Evolutionary conservation across 2,113 vertebrate species (phyloP), one percentile per base, ranked within the genome.

Genomic region (Scolopax mira): DNA sequence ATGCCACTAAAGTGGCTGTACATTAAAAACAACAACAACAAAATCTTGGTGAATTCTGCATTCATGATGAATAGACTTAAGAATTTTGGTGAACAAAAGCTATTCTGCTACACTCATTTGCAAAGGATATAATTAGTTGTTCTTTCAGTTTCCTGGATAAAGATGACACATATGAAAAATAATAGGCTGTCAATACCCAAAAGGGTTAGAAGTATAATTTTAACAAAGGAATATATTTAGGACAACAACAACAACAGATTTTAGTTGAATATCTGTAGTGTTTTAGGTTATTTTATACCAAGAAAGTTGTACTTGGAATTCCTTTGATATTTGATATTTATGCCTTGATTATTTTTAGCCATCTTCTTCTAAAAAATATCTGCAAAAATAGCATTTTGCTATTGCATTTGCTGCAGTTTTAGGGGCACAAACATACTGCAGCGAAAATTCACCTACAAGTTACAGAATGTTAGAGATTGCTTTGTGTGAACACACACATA

Each of bases 101-200:
- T 87, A 87, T 95, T 97, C 91, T 92, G 91, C 94, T 97, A 84
- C 70, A 94, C 69, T 97, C 96, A 97, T 98, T 98, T 98, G 90
- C 92, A 97, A 97, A 96, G 88, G 96, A 98, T 98, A 94, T 98
- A 98, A 99, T 99, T 99, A 98, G 97, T 96, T 97, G 95, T 97
- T 98, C 97, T 94, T 97, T 96, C 94, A 73, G 62, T 96, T 97
- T 97, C 96, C 95, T 96, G 95, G 75, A 78, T 97, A 96, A 97
- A 97, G 96, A 97, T 98, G 94, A 82, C 69, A 97, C 93, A 90
- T 96, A 97, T 84, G 81, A 98, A 97, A 98, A 98, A 98, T 97
- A 98, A 98, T 96, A 97, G 97, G 95, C 24, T 98, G 97, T 97
- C 97, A 98, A 93, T 97, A 97, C 24, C 80, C 90, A 87, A 96